These are phyloP conservation scores for Pseudochirops corinnae DNA, from an alignment of 2,797 vertebrate species.

Conservation along the genomic window DNA sequence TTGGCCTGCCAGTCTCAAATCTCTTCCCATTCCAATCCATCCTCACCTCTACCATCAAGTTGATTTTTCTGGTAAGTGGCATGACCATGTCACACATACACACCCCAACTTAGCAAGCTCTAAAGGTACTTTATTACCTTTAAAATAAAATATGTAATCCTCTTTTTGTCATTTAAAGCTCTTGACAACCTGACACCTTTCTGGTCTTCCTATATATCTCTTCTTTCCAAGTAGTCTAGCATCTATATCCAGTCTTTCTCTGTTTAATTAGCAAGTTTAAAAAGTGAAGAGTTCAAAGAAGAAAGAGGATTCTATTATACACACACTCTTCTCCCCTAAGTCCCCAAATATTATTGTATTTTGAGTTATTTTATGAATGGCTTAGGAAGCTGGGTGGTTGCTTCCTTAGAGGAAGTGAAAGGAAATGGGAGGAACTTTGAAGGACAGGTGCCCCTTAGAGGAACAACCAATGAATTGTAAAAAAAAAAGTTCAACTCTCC, in stretches of 20 bases:
- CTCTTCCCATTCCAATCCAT: no score
- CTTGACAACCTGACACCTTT: no score
- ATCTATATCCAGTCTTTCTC: neutral
- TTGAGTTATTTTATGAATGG: neutral
- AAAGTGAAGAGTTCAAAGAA: neutral
- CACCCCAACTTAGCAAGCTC: no score
- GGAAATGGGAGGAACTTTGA: neutral
- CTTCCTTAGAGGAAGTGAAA: neutral
- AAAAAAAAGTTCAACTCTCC: neutral
- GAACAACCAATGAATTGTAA: neutral
- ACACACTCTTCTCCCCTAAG: neutral
- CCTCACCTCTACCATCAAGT: no score
- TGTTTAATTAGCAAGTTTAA: neutral
- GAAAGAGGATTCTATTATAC: neutral
- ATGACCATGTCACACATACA: no score
- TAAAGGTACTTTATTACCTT: no score
- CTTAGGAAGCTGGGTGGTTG: neutral
- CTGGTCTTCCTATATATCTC: no score
- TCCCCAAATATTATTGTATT: neutral
- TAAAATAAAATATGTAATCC: no score
- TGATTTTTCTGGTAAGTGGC: no score
- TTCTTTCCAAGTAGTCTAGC: no score
- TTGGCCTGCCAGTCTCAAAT: no score
- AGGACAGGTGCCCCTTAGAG: neutral
- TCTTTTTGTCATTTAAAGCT: no score